These are phyloP conservation scores for Thalassarche chlororhynchos DNA, from an alignment of 2,113 vertebrate genomes.

Conservation along the genomic window DNA sequence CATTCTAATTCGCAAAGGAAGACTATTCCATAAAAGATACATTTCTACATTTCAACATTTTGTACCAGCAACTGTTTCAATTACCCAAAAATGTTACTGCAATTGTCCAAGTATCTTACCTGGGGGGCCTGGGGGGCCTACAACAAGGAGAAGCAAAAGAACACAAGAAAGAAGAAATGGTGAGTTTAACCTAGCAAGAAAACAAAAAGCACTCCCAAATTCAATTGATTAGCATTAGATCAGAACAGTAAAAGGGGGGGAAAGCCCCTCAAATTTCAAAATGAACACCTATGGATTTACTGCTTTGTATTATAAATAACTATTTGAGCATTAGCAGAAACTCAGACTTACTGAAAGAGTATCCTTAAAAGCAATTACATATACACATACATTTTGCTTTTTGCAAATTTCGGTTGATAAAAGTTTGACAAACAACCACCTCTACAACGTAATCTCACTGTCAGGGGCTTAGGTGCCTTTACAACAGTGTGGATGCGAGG, in stretches of 20 bases:
- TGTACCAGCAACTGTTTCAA: not conserved
- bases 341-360: not conserved
- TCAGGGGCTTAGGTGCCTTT: not conserved
- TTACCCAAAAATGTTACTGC: not conserved
- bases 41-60: not conserved
- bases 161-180: not conserved
- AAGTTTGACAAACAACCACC: not conserved
- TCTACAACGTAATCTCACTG: not conserved
- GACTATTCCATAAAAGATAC: not conserved
- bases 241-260: not conserved
- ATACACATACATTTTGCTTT: not conserved
- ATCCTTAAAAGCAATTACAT: not conserved
- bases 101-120: slow-evolving; percentile 75
- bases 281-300: not conserved
- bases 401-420: not conserved
- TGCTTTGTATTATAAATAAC: not conserved
- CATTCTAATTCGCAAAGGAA: not conserved
- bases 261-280: not conserved
- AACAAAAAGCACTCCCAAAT: not conserved
- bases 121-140: slow-evolving; percentile 90
- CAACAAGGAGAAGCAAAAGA: slow-evolving; percentile 26
- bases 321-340: not conserved
- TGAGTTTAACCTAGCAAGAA: not conserved
- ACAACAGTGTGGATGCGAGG: not conserved
- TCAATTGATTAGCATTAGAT: not conserved